Base-by-base conservation (phyloP, 2,113 vertebrate genomes). In the Empidonax alnorum region DNA sequence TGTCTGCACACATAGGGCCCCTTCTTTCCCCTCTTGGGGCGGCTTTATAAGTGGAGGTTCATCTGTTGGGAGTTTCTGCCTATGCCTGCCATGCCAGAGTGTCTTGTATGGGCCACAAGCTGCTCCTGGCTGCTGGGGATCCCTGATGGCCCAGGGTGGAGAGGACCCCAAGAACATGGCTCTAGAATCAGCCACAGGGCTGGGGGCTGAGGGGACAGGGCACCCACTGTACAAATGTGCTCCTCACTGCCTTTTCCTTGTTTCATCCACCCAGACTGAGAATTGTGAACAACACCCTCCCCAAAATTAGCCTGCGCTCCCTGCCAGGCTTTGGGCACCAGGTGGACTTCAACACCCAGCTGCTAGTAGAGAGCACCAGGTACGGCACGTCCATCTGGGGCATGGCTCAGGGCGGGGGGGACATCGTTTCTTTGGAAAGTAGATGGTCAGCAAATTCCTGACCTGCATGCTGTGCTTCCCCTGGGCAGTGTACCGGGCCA, bases 261-360 rank as follows among this genome's bases (percentile, higher is more conserved):
- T 69, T 88, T 63, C 35, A 30, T 68, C 53, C 44, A 6, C 10
- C 42, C 94, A 98, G 98, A 46, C 31, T 78, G 44, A 97, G 90
- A 84, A 93, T 98, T 6, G 31, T 97, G 42, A 96, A 97, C 31
- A 87, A 97, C 52, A 95, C 86, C 0, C 89, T 97, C 46, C 98
- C 97, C 3, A 94, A 89, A 62, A 72, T 98, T 42, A 94, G 80
- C 0, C n/a, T 98, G 88, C 95, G 66, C 46, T 42, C 93, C 27
- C 61, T 98, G 62, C 92, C 96, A 0, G 97, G 96, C 28, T 35
- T 96, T 5, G 98, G 97, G 65, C 87, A 98, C 53, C 73, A 97
- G 88, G 46, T 98, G 94, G 91, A 10, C 61, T 92, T 97, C 87
- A 83, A 92, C 77, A 98, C 97, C 5, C 96, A 95, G 87, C 73